Conservation (phyloP, 2,797 vertebrate species). For the Coranthus polyacanthus region DNA sequence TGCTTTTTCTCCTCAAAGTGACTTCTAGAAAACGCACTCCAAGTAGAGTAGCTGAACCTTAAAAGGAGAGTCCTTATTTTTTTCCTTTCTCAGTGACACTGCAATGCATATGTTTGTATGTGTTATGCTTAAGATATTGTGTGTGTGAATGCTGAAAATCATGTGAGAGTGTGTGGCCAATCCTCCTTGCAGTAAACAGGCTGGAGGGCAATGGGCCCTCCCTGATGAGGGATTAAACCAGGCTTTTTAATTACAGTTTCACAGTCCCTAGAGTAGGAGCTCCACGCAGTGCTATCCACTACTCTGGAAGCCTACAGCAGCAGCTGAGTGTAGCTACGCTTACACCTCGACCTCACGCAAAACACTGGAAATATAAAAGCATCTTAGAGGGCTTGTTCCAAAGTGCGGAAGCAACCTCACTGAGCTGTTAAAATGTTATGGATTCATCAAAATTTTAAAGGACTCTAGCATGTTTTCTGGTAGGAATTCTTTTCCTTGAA, state of each 20-base stretch:
- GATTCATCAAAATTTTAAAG: not conserved
- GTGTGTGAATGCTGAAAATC: constrained; percentile 50
- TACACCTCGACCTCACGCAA: constrained; percentile 19
- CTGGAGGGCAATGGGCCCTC: constrained; percentile 68
- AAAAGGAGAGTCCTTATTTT: constrained; percentile 38
- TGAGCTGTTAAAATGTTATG: not conserved
- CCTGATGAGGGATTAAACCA: constrained; percentile 76
- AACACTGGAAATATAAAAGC: constrained; percentile 1
- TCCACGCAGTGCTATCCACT: constrained; percentile 42
- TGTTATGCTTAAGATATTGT: constrained; percentile 42
- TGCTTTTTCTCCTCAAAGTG: constrained; percentile 58
- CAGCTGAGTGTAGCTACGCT: constrained; percentile 14
- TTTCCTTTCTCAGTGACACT: constrained; percentile 27
- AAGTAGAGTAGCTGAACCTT: constrained; percentile 21
- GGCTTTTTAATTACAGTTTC: constrained; percentile 79
- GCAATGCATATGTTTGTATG: constrained; percentile 44
- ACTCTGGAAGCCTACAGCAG: constrained; percentile 41
- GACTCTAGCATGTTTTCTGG: constrained; percentile 11
- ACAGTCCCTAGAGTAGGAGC: constrained; percentile 61
- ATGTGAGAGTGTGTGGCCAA: constrained; percentile 64
- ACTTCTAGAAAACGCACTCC: constrained; percentile 51
- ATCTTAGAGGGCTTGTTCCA: too few relatives aligned
- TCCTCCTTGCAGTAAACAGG: constrained; percentile 69
- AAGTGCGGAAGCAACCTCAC: too few relatives aligned
- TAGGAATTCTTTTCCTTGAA: constrained; percentile 13